Base-by-base conservation (phyloP, 2,797 vertebrate species). In the Lacerta agilis region DNA sequence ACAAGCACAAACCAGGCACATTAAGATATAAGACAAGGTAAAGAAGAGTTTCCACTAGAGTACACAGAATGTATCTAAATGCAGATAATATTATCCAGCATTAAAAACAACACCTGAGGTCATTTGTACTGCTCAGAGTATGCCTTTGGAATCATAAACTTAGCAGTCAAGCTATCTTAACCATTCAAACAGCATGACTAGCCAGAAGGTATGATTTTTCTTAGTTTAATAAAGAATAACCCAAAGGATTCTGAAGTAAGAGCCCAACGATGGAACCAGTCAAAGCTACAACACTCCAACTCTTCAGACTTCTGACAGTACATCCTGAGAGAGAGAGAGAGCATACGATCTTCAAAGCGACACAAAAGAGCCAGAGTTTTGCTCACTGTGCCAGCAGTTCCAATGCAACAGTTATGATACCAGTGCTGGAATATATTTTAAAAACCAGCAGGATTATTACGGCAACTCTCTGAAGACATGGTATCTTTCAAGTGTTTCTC, bases 181-280 rank as follows among this genome's bases (percentile, higher is more conserved):
- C 87, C 92, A 95, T 94, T 96, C 94, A 95, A 95, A 95, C 64
- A 93, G 82, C 79, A 80, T 90, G 82, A 95, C 93, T 82, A 94
- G 91, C 94, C 94, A 97, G 91, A 95, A 97, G 90, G 93, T 95
- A 87, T 93, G 90, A 95, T 95, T 96, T 77, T 93, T 93, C 96
- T 94, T 92, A 96, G 93, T 95, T 95, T 96, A 96, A 95, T 94
- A 95, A 96, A 95, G 94, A 95, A 95, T 95, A 95, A 95, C 95
- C 92, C 91, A 94, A 94, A 96, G 92, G 94, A 95, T 78, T 93
- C 69, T 43, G 87, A 93, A 95, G 92, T 93, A 88, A 95, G 95
- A 94, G 87, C 86, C 94, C 86, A 95, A 86, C 87, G 90, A 87
- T 94, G 91, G 90, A 94, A 94, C 89, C 41, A 95, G 92, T 91